Conservation (phyloP, 30 jellyfish, hydroid and myxozoan species). For the Aurelia coerulea region DNA sequence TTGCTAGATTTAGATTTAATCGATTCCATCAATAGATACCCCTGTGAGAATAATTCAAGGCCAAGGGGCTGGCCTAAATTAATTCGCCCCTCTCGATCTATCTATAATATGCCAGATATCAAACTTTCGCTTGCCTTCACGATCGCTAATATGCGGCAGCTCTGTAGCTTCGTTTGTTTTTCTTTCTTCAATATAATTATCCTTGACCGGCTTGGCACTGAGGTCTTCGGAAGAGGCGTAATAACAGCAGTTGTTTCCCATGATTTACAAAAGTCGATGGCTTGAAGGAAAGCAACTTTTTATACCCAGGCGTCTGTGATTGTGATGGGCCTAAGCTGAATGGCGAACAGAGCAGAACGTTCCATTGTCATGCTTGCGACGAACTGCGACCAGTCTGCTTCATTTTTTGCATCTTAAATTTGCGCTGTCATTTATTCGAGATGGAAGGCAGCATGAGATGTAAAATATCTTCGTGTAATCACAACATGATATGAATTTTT, state of each 20-base stretch:
- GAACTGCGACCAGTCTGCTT: neutral
- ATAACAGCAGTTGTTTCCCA: constrained; percentile 93
- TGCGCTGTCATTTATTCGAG: neutral
- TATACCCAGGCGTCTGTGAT: constrained; percentile 45
- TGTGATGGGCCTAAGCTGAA: neutral
- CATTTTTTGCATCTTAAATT: neutral
- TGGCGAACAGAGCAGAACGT: too few relatives aligned
- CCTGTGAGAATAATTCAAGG: too few relatives aligned
- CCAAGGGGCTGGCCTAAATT: too few relatives aligned
- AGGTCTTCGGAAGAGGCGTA: constrained; percentile 87
- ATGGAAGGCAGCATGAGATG: constrained; percentile 38
- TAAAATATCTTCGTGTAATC: constrained; percentile 47
- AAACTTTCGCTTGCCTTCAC: constrained; percentile 75
- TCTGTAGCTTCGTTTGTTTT: constrained; percentile 66
- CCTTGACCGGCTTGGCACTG: constrained; percentile 63
- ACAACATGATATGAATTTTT: constrained; percentile 11
- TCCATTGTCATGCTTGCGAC: neutral
- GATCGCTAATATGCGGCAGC: constrained; percentile 90
- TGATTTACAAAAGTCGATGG: constrained; percentile 44
- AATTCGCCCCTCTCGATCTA: too few relatives aligned
- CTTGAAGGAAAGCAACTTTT: constrained; percentile 40
- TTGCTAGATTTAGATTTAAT: too few relatives aligned
- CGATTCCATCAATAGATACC: too few relatives aligned
- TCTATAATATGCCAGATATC: too few relatives aligned
- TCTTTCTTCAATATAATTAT: constrained; percentile 54